These are phyloP conservation scores for Conger conger DNA, from an alignment of 2,113 vertebrate species.

Conservation along the genomic window DNA sequence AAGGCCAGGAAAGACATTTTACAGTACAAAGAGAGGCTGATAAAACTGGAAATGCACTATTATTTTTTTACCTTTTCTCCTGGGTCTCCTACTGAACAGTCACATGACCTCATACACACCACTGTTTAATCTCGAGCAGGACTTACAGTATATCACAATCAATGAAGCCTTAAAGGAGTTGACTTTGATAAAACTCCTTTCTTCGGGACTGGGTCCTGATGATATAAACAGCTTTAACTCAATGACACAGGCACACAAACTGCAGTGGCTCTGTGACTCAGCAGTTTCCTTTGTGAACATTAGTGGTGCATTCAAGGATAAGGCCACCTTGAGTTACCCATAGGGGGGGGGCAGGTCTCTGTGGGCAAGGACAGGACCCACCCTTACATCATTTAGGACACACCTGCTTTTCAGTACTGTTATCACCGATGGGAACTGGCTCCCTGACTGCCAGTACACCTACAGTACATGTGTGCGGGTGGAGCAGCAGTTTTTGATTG, in stretches of 20 bases:
- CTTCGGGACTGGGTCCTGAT: neutral
- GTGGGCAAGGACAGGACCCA: neutral
- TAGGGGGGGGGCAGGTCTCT: neutral
- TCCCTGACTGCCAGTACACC: neutral
- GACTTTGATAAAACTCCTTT: neutral
- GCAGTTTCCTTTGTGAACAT: neutral
- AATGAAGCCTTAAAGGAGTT: too few species aligned
- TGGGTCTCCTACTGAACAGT: neutral
- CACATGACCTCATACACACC: neutral
- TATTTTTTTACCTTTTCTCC: neutral
- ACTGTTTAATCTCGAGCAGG: too few species aligned
- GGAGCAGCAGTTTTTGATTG: neutral
- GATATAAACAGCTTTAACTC: neutral
- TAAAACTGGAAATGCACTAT: slow-evolving; percentile 18
- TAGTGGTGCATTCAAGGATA: neutral
- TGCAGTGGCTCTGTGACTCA: neutral
- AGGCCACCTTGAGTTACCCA: neutral
- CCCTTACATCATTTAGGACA: neutral
- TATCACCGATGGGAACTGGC: slow-evolving; percentile 14
- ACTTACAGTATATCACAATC: too few species aligned
- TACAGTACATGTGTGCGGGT: neutral
- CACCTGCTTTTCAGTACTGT: neutral
- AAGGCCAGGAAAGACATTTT: slow-evolving; percentile 20
- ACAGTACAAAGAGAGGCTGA: slow-evolving; percentile 30
- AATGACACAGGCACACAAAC: neutral